These are phyloP conservation scores for Megaustenia siamemsis DNA, from an alignment of 2,888 invertebrate species.

Conservation along the genomic window DNA sequence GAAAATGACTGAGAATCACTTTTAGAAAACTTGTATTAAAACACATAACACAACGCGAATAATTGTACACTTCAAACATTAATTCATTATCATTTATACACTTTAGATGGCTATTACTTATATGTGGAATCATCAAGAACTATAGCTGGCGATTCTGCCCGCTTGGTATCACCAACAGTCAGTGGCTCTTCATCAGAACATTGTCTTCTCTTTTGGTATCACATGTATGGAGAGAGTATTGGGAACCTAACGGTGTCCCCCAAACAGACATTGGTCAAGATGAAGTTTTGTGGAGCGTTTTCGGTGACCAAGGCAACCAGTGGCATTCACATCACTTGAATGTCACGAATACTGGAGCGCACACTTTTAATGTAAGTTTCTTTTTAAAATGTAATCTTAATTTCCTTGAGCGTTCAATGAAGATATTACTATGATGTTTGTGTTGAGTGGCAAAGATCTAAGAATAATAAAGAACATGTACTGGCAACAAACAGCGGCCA, in stretches of 20 bases:
- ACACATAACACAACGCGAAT: too few relatives aligned
- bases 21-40: too few relatives aligned
- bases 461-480: too few relatives aligned
- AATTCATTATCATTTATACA: background rate
- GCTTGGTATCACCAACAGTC: constrained; percentile 61
- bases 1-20: too few relatives aligned
- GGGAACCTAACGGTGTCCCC: constrained; percentile 42
- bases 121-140: constrained; percentile 58
- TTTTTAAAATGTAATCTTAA: background rate
- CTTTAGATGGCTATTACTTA: constrained; percentile 50
- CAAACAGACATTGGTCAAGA: constrained; percentile 46
- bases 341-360: constrained; percentile 39
- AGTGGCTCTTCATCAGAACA: constrained; percentile 55
- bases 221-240: constrained; percentile 64
- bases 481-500: too few relatives aligned
- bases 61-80: too few relatives aligned
- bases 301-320: constrained; percentile 56
- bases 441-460: too few relatives aligned
- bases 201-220: constrained; percentile 67
- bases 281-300: constrained; percentile 49
- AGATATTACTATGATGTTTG: too few relatives aligned
- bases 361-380: constrained; percentile 55
- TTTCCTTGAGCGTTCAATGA: too few relatives aligned
- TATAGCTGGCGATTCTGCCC: constrained; percentile 41
- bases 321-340: constrained; percentile 53